These are phyloP conservation scores for Drosophila testacea DNA, from an alignment of 2,888 invertebrate species.

Conservation along the genomic window DNA sequence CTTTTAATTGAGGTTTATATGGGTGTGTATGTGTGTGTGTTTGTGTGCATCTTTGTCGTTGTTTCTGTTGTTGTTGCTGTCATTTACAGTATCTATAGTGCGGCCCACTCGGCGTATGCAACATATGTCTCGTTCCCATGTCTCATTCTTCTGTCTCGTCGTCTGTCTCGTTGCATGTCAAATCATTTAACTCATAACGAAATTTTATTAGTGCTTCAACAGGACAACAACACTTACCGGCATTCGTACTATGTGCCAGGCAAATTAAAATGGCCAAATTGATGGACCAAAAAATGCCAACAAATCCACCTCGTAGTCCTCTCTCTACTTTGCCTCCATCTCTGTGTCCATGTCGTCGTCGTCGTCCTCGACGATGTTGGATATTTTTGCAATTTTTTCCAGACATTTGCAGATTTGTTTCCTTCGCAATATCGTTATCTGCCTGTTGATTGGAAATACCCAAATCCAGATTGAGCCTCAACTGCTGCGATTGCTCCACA, in stretches of 20 bases:
- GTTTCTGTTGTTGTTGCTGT: conserved; percentile 22
- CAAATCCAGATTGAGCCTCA: conserved; percentile 39
- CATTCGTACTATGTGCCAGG: conserved; percentile 71
- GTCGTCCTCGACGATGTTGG: conserved; percentile 60
- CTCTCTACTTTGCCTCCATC: background rate
- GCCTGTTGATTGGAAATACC: conserved; percentile 44
- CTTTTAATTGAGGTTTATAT: conserved; percentile 72
- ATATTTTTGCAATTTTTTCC: conserved; percentile 64
- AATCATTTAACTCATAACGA: conserved; percentile 68
- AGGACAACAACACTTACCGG: conserved; percentile 73
- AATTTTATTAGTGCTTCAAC: conserved; percentile 66
- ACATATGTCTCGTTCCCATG: conserved; percentile 30
- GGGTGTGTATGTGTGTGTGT: conserved; percentile 5
- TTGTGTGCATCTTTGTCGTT: conserved; percentile 8
- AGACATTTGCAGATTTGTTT: conserved; percentile 62
- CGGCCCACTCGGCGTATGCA: background rate
- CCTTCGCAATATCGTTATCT: conserved; percentile 24
- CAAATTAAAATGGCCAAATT: conserved; percentile 73
- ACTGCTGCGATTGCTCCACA: conserved; percentile 32
- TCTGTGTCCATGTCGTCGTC: conserved; percentile 34
- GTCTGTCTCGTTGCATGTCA: conserved; percentile 52
- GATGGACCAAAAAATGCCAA: conserved; percentile 57
- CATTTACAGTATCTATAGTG: conserved; percentile 18
- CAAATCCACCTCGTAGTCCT: conserved; percentile 17
- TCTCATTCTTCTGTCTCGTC: conserved; percentile 32